A percentile compares a stretch with the other conserved stretches of the same genome.
phyloP scores from a whole-genome alignment of 2,888 invertebrate genomes.

The Caenorhabditis sp. region DNA sequence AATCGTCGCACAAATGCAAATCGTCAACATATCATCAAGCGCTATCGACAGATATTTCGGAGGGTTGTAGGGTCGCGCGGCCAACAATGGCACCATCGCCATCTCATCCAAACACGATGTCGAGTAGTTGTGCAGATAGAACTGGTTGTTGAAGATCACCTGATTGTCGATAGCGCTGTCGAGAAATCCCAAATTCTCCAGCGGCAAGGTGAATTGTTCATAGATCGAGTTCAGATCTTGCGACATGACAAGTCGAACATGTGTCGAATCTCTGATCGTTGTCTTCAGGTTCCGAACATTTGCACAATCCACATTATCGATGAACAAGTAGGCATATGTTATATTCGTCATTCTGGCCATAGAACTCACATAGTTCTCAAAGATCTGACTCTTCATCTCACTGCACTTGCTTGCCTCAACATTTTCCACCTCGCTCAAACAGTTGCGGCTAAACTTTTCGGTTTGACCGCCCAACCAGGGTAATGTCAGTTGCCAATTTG shows the following conservation, averaged over 20 bases:
- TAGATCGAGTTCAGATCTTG: slow-evolving; percentile 35
- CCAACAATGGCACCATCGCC: slow-evolving; percentile 36
- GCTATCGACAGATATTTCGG: slow-evolving; percentile 48
- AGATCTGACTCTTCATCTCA: slow-evolving; percentile 12
- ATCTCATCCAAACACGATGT: slow-evolving; percentile 42
- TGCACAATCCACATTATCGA: slow-evolving; percentile 21
- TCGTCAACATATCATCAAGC: slow-evolving; percentile 50
- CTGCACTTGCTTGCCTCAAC: slow-evolving; percentile 16
- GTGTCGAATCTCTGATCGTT: slow-evolving; percentile 29
- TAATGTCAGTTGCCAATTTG: slow-evolving; percentile 23
- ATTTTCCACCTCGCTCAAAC: not conserved
- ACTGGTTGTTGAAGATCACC: slow-evolving; percentile 32
- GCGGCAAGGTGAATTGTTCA: slow-evolving; percentile 31
- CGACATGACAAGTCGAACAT: slow-evolving; percentile 37
- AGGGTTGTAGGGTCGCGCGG: slow-evolving; percentile 39
- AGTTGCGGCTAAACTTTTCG: not conserved
- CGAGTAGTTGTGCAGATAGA: slow-evolving; percentile 42
- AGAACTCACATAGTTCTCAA: slow-evolving; percentile 16
- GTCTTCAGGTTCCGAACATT: slow-evolving; percentile 15
- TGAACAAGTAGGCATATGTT: slow-evolving; percentile 31
- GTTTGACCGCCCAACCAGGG: slow-evolving; percentile 33
- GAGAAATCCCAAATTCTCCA: slow-evolving; percentile 30
- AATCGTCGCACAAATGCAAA: slow-evolving; percentile 47
- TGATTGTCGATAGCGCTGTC: slow-evolving; percentile 38
- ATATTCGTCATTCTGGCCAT: slow-evolving; percentile 10